A percentile compares a stretch with the other conserved stretches of the same genome.
phyloP scores from a whole-genome alignment of 37 sponge, comb jelly and placozoan species.

The Aphrocallistes beatrix region DNA sequence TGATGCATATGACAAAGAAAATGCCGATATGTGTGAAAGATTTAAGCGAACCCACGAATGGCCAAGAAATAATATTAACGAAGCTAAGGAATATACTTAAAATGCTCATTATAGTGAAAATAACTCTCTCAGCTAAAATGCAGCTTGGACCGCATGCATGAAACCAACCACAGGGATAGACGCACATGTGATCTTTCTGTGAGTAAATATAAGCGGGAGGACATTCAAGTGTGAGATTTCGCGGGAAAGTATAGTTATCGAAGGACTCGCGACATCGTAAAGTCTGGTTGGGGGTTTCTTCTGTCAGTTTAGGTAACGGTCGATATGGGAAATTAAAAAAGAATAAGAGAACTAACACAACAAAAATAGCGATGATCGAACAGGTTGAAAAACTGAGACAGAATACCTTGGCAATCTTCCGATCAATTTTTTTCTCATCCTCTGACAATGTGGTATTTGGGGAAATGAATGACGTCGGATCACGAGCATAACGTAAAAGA shows the following conservation, averaged over 20 bases:
- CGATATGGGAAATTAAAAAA: too few species aligned
- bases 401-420: not conserved
- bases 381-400: not conserved
- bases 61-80: not conserved
- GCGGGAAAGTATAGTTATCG: too few species aligned
- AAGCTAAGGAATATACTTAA: not conserved
- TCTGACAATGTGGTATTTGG: not conserved
- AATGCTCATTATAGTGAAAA: not conserved
- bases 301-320: too few species aligned
- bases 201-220: not conserved
- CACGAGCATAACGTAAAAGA: not conserved
- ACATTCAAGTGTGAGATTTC: not conserved
- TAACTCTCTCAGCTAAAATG: not conserved
- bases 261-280: too few species aligned
- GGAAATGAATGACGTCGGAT: not conserved
- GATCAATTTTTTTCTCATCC: not conserved
- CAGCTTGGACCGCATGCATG: not conserved
- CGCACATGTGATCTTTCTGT: not conserved
- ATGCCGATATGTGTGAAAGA: not conserved
- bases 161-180: not conserved
- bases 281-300: too few species aligned
- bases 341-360: not conserved
- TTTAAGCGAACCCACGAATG: conserved; percentile 4
- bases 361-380: not conserved
- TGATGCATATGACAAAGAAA: not conserved